Conservation (phyloP, 2,888 invertebrate genomes). For the Andrena praecox region DNA sequence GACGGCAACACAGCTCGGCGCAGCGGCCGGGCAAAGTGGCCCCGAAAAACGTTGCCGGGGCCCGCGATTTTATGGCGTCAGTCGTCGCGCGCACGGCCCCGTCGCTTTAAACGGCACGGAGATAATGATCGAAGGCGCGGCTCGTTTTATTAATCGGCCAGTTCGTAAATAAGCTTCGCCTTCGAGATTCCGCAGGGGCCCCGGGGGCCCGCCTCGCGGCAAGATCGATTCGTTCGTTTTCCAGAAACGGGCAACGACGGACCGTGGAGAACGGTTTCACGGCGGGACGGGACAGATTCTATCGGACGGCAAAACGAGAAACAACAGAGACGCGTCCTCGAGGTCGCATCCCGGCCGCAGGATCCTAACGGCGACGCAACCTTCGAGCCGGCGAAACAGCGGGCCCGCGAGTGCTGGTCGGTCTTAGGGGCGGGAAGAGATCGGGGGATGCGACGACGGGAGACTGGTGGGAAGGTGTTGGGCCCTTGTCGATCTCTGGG, state of each 20-base stretch:
- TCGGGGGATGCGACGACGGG: not conserved
- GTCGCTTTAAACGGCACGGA: slow-evolving; percentile 48
- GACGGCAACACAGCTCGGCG: not conserved
- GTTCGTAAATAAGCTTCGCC: slow-evolving; percentile 76
- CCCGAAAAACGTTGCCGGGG: slow-evolving; percentile 19
- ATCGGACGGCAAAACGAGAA: slow-evolving; percentile 30
- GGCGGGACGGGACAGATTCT: slow-evolving; percentile 56
- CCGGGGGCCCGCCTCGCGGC: not conserved
- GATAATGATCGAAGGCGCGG: slow-evolving; percentile 76
- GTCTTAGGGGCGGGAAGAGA: not conserved
- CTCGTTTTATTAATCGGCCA: slow-evolving; percentile 79
- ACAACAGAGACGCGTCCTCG: slow-evolving; percentile 12
- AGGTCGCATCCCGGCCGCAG: slow-evolving; percentile 3
- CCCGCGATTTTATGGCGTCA: slow-evolving; percentile 52
- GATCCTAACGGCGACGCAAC: slow-evolving; percentile 6
- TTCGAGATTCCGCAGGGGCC: slow-evolving; percentile 56
- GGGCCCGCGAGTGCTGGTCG: not conserved
- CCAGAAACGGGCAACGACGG: slow-evolving; percentile 24
- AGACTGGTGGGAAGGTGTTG: not conserved
- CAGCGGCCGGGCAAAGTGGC: not conserved
- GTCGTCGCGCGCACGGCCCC: not conserved
- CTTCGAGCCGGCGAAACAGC: not conserved
- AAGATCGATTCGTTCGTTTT: slow-evolving; percentile 67
- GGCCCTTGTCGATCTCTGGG: not conserved
- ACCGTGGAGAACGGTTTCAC: slow-evolving; percentile 36